Evolutionary conservation across 2,113 vertebrate genomes (phyloP), one percentile per base, ranked within the genome.

Genomic region (Vicugna pacos): DNA sequence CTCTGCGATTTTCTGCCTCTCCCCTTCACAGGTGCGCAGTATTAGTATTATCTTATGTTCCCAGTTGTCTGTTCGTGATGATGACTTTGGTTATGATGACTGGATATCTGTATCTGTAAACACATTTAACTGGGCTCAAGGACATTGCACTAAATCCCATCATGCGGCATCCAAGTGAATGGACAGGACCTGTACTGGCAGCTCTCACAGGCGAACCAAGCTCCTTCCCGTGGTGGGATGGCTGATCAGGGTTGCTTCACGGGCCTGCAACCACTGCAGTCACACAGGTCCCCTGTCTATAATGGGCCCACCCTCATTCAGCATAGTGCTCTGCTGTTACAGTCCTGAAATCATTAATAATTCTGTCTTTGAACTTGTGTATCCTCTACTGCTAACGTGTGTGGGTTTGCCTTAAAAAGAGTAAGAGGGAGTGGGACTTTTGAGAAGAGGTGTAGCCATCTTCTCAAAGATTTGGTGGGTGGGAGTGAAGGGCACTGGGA

Each of bases 41-140:
- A 6, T 38, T 32, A 46, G 46, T 28, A 28, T 86, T 15, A n/a
- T 56, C 8, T 91, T 65, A 65, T 84, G 76, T 67, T 69, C 15
- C 46, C 48, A 80, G 28, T 12, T 54, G 58, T 48, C n/a, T 38
- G 24, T 69, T 69, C 91, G 16, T 50, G 46, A 30, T 56, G 20
- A 76, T 67, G 48, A 65, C 35, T 58, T 91, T 84, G 52, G 72
- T 91, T 86, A 85, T 19, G 69, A 84, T 14, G 69, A 84, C 24
- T 13, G 62, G 58, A 80, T 50, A 89, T 46, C 30, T 67, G 69
- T 65, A 73, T 54, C 73, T 79, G 3, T n/a, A 65, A 73, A 60
- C 7, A 52, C n/a, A 38, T 12, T 67, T 65, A 48, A 32, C 14
- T 64, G n/a, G 24, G 26, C 17, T 79, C 76, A 38, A 12, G 7